A percentile compares a stretch with the other conserved stretches of the same genome.
Evolutionary conservation across 1,140 invertebrate genomes (phyloP).

Genomic region (Calephelis nemesis): DNA sequence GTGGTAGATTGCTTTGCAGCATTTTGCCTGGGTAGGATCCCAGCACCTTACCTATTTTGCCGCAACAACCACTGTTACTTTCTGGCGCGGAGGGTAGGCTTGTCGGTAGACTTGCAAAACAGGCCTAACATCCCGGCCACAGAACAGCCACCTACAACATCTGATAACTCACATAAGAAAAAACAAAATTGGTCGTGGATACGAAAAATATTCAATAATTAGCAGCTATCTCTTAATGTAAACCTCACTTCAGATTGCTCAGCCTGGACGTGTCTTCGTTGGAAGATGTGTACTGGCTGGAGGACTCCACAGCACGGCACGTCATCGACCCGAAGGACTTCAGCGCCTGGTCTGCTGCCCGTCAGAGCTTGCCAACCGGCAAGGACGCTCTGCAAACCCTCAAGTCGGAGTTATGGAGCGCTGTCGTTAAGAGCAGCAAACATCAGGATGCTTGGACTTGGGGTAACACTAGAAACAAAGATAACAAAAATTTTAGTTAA

Average conservation of each 20-base stretch:
- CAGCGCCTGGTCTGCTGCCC: conserved; percentile 86
- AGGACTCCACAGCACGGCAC: conserved; percentile 86
- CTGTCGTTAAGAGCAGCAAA: conserved; percentile 91
- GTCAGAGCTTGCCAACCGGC: conserved; percentile 88
- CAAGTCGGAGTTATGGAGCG: conserved; percentile 91
- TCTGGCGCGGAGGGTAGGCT: too few species aligned
- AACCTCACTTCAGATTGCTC: conserved; percentile 80
- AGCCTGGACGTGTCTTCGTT: conserved; percentile 89
- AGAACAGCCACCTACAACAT: too few species aligned
- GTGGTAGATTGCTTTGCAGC: too few species aligned
- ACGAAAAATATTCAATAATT: too few species aligned
- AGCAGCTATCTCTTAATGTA: not conserved
- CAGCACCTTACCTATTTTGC: too few species aligned
- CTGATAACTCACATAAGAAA: too few species aligned
- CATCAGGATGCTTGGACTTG: conserved; percentile 94
- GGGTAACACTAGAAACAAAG: conserved; percentile 76
- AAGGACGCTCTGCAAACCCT: conserved; percentile 87
- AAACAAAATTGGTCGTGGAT: too few species aligned
- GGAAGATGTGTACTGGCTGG: conserved; percentile 93
- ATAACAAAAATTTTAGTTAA: not conserved
- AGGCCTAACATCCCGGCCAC: too few species aligned
- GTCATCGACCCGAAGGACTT: conserved; percentile 88
- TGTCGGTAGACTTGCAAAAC: too few species aligned
- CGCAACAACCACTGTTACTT: too few species aligned
- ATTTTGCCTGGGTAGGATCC: too few species aligned